A percentile compares a stretch with the other conserved stretches of the same genome.
These are phyloP conservation scores for Metellina segmentata DNA, from an alignment of 2,888 invertebrate genomes.

Conservation along the genomic window DNA sequence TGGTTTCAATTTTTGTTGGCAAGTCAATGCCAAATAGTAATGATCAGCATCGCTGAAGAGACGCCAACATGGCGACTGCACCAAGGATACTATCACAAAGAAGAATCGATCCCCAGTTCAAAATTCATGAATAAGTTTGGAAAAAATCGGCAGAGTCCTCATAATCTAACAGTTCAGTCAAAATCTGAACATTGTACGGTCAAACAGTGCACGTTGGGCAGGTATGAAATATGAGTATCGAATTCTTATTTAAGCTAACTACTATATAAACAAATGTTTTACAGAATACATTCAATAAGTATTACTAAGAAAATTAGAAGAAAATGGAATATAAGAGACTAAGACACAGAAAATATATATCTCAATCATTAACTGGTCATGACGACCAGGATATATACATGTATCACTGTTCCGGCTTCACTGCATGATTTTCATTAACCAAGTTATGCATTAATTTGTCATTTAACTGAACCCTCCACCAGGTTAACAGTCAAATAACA, in stretches of 20 bases:
- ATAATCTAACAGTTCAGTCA: no score
- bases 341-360: slow-evolving; percentile 1
- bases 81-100: no score
- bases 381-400: slow-evolving; percentile 22
- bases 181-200: no score
- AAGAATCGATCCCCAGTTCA: no score
- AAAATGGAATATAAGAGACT: not conserved
- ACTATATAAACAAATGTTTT: not conserved
- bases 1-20: no score
- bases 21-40: no score
- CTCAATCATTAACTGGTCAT: not conserved
- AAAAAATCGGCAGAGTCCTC: no score
- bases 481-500: not conserved
- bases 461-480: not conserved
- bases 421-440: slow-evolving; percentile 25
- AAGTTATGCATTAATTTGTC: not conserved
- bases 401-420: slow-evolving; percentile 45
- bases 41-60: no score
- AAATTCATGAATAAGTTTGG: no score
- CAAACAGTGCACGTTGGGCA: no score
- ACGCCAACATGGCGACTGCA: no score
- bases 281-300: not conserved
- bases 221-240: not conserved
- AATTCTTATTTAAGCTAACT: not conserved
- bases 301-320: not conserved